phyloP scores from a whole-genome alignment of 2,113 vertebrate species.

The Monopterus albus region DNA sequence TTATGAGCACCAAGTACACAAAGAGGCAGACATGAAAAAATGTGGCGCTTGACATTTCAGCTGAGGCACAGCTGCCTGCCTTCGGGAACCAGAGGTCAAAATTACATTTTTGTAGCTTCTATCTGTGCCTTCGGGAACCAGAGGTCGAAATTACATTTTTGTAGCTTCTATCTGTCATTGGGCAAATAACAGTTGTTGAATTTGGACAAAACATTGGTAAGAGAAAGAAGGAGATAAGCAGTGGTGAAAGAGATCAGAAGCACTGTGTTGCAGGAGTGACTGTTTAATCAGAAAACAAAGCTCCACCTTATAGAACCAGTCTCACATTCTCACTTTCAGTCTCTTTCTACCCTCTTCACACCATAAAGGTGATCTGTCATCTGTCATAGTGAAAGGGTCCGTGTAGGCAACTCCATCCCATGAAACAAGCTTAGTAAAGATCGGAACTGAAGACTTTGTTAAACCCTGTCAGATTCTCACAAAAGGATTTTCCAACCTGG shows the following conservation, averaged over 20 bases:
- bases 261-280: constrained; percentile 1
- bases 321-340: constrained; percentile 19
- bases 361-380: constrained; percentile 10
- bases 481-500: not conserved
- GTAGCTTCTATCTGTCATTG: not conserved
- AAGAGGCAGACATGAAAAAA: constrained; percentile 20
- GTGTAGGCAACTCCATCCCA: not conserved
- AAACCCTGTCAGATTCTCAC: not conserved
- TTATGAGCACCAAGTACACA: constrained; percentile 26
- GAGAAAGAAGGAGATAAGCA: not conserved
- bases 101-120: no score
- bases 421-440: not conserved
- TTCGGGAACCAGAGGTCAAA: no score
- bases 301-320: constrained; percentile 17
- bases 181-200: constrained; percentile 30
- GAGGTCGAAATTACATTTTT: constrained; percentile 54
- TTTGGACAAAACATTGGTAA: constrained; percentile 24
- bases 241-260: constrained; percentile 15
- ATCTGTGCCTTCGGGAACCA: no score
- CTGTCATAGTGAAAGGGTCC: constrained; percentile 2
- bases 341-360: constrained; percentile 16
- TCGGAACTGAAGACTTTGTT: not conserved
- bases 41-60: constrained; percentile 36
- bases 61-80: constrained; percentile 16
- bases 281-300: constrained; percentile 36